Evolutionary conservation across 2,888 invertebrate genomes (phyloP).

Genomic region (Tolmerus cingulatus): DNA sequence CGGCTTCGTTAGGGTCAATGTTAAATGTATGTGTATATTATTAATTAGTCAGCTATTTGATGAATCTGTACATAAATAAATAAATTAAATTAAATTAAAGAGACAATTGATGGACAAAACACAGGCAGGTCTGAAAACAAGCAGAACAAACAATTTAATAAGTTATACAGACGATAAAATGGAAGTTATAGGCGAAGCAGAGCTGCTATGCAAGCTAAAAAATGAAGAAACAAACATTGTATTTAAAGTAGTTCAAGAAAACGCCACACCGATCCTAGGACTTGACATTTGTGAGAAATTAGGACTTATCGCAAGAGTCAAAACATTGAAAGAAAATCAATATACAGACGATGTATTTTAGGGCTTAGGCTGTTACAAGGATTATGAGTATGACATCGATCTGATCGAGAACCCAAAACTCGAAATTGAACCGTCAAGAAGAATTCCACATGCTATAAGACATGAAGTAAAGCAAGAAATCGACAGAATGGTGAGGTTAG

Average conservation of each 20-base stretch:
- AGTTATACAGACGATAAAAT: not conserved
- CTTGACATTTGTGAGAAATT: not conserved
- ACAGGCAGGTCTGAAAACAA: not conserved
- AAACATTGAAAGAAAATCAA: not conserved
- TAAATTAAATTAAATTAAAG: no score
- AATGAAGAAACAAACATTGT: not conserved
- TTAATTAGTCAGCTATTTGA: no score
- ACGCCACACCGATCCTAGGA: not conserved
- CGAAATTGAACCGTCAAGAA: conserved; percentile 45
- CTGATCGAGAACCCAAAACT: conserved; percentile 45
- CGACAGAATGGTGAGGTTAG: conserved; percentile 44
- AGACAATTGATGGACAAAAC: not conserved
- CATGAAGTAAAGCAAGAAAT: conserved; percentile 48
- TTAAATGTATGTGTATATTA: no score
- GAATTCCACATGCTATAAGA: conserved; percentile 47
- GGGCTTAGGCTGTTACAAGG: conserved; percentile 45
- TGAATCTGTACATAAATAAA: no score
- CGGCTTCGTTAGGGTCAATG: no score
- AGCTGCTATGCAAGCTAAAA: not conserved
- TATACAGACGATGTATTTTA: not conserved
- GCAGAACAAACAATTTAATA: not conserved
- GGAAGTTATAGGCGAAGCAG: not conserved
- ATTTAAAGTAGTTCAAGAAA: not conserved
- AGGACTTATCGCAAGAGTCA: not conserved
- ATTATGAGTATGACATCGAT: conserved; percentile 49